Conservation (phyloP, 2,113 vertebrate genomes). For the Amphilophus citrinellus region DNA sequence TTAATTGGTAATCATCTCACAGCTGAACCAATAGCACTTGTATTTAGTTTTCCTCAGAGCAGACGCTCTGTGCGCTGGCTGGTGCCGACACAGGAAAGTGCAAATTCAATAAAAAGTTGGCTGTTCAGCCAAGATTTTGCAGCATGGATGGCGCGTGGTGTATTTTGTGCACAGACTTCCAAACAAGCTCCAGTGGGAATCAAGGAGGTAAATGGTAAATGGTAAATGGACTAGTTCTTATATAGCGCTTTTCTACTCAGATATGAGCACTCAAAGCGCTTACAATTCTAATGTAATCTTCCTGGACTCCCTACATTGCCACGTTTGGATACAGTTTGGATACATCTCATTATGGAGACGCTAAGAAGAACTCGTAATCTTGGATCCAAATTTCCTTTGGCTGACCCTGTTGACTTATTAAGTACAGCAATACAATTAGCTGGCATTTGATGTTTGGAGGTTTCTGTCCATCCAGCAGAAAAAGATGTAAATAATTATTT, state of each 20-base stretch:
- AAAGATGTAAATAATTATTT: too few species aligned
- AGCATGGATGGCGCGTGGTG: not conserved
- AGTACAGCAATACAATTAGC: not conserved
- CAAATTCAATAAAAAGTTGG: not conserved
- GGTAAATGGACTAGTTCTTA: too few species aligned
- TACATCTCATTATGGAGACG: not conserved
- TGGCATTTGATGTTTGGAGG: not conserved
- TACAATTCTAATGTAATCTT: too few species aligned
- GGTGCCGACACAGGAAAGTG: not conserved
- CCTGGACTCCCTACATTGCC: not conserved
- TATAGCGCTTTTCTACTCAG: too few species aligned
- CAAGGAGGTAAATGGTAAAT: too few species aligned
- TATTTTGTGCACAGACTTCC: not conserved
- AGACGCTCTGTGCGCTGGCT: not conserved
- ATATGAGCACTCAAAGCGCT: too few species aligned
- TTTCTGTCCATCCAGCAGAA: too few species aligned
- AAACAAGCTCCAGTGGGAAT: not conserved
- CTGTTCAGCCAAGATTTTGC: not conserved
- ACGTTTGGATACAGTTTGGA: fast-evolving
- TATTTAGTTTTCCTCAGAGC: too few species aligned
- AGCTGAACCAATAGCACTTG: too few species aligned
- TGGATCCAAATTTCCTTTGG: not conserved
- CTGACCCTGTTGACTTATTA: not conserved
- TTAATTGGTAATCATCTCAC: too few species aligned
- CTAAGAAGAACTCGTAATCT: not conserved